Conservation (phyloP, 2,888 invertebrate genomes). For the Cistogaster globosa region DNA sequence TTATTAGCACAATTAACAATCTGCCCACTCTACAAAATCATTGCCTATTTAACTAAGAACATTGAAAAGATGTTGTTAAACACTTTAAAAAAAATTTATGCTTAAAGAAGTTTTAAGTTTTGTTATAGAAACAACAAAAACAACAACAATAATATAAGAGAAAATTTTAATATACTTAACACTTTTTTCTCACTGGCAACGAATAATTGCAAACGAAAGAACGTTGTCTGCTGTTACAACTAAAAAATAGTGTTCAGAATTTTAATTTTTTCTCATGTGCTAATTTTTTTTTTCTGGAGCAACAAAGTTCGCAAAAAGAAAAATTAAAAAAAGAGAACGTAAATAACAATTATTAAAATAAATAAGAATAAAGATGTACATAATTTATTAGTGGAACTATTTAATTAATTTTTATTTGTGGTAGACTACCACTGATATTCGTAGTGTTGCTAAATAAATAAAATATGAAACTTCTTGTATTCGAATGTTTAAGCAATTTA, state of each 20-base stretch:
- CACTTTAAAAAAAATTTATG: constrained; percentile 60
- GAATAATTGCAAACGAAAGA: not conserved
- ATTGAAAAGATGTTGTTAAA: constrained; percentile 57
- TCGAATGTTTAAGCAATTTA: too few relatives aligned
- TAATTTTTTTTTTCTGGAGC: constrained; percentile 2
- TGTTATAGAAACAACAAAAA: constrained; percentile 6
- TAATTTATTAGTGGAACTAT: constrained; percentile 40
- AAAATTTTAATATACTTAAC: constrained; percentile 28
- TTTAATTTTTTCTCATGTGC: constrained; percentile 9
- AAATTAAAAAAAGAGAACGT: too few relatives aligned
- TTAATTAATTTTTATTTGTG: constrained; percentile 11
- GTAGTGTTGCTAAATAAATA: not conserved
- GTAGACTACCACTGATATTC: too few relatives aligned
- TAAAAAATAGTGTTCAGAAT: constrained; percentile 2
- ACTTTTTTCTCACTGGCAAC: constrained; percentile 36
- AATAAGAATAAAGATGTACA: constrained; percentile 24
- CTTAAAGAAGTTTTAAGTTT: constrained; percentile 52
- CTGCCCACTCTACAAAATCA: not conserved
- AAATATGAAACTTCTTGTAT: not conserved
- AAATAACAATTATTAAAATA: too few relatives aligned
- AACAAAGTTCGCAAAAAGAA: constrained; percentile 35
- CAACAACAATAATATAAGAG: not conserved
- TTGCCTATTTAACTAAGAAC: constrained; percentile 26
- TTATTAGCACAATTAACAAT: not conserved
- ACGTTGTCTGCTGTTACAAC: constrained; percentile 6